Conservation (phyloP, 1,140 invertebrate genomes). For the Hypsibius dujardini region DNA sequence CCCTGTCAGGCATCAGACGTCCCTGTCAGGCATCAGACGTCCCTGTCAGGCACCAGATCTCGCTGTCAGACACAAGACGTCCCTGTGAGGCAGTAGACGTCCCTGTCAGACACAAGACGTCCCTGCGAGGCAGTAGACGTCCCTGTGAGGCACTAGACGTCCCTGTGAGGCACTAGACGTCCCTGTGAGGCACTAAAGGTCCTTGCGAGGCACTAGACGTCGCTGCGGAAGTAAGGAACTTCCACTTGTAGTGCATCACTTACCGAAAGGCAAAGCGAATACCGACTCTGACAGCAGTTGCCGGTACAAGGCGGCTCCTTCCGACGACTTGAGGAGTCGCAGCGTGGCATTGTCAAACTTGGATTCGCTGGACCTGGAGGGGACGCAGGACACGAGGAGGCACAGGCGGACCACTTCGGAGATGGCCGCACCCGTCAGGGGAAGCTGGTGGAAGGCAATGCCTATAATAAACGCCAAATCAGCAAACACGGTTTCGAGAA, state of each 20-base stretch:
- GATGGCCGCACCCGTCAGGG: not conserved
- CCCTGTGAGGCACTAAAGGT: no score
- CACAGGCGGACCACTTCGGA: not conserved
- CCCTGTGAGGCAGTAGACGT: no score
- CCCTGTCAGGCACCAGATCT: no score
- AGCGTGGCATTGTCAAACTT: not conserved
- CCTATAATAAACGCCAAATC: not conserved
- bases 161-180: no score
- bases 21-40: no score
- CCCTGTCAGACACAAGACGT: no score
- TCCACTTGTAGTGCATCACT: not conserved
- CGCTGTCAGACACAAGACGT: no score
- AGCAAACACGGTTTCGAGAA: not conserved
- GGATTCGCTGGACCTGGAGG: not conserved
- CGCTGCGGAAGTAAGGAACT: no score
- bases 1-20: no score
- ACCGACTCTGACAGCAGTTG: not conserved
- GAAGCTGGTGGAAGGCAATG: not conserved
- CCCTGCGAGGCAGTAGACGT: no score
- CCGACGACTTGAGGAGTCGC: conserved; percentile 1
- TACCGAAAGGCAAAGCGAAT: conserved; percentile 13
- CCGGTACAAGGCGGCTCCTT: not conserved
- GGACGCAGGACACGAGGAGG: not conserved
- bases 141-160: no score
- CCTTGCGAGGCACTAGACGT: no score